Evolutionary conservation across 1,140 invertebrate species (phyloP).

Genomic region (Pinna nobilis): DNA sequence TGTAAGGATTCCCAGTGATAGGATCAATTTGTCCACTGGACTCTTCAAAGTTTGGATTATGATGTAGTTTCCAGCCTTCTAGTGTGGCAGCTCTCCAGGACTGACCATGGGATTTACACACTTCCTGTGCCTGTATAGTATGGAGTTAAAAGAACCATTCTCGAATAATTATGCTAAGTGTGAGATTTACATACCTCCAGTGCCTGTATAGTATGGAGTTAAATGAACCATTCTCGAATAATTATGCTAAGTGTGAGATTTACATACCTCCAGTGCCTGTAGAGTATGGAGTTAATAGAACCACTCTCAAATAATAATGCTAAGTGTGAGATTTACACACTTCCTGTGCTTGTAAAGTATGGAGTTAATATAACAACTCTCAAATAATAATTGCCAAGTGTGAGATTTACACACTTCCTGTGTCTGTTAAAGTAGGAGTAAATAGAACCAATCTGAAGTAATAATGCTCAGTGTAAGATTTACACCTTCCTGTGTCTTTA

Average conservation of each 20-base stretch:
- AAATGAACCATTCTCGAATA: too few species aligned
- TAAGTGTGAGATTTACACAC: slow-evolving; percentile 87
- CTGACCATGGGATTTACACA: slow-evolving; percentile 87
- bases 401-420: too few species aligned
- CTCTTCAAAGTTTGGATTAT: slow-evolving; percentile 85
- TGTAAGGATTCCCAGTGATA: slow-evolving; percentile 88
- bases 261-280: slow-evolving; percentile 86
- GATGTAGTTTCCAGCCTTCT: slow-evolving; percentile 90
- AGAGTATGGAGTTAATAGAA: background rate
- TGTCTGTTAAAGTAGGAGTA: too few species aligned
- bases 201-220: slow-evolving; percentile 75
- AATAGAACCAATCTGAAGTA: too few species aligned
- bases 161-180: too few species aligned
- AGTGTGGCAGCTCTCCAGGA: slow-evolving; percentile 91
- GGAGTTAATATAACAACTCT: background rate
- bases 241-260: slow-evolving; percentile 85
- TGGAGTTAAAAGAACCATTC: background rate
- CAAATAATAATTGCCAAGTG: too few species aligned
- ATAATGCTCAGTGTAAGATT: too few species aligned
- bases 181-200: slow-evolving; percentile 84
- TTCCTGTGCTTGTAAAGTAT: slow-evolving; percentile 80
- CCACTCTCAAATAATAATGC: too few species aligned
- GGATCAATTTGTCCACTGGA: slow-evolving; percentile 72
- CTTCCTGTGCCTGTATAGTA: slow-evolving; percentile 80
- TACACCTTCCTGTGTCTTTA: too few species aligned